Evolutionary conservation across 2,888 invertebrate species (phyloP), one percentile per base, ranked within the genome.

Genomic region (Phyllotreta striolata): DNA sequence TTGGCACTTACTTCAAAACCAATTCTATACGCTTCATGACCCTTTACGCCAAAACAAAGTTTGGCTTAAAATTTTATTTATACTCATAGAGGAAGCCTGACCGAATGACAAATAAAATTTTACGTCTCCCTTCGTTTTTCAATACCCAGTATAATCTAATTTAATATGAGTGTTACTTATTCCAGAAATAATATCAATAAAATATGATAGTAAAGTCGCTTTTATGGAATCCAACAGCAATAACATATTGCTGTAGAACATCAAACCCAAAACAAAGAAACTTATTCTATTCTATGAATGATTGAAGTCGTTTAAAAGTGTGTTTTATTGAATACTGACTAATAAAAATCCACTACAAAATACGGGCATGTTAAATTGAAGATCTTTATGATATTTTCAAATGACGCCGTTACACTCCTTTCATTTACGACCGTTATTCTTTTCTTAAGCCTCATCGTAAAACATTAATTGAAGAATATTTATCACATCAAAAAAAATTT

Each of bases 11-110:
- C 71, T 77, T 77, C 76, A 76, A 77, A 76, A 78, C 77, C 79
- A 79, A 80, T 81, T 80, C 78, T 78, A 76, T 76, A 80, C 80
- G 80, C 74, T 78, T 79, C 80, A 78, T 78, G 77, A 78, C 76
- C 71, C 69, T 69, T 67, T 51, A 40, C 40, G 34, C 37, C 52
- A 52, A 59, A 39, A 59, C 41, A 52, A 60, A 60, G 24, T 60
- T 52, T 66, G 69, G 70, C 69, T 66, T 60, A 66, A 52, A 62
- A 67, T 55, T 52, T 44, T 44, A 60, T 60, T 43, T 60, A 60
- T 44, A 60, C 54, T 43, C 54, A 60, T 34, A 37, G 52, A 13
- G 6, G 35, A 10, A 58, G 37, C 58, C 64, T 64, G 66, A 57
- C 70, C 71, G 63, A 74, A 74, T 72, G 67, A 70, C 72, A 71